phyloP scores from a whole-genome alignment of 2,888 invertebrate genomes.

The Argyresthia albistria region DNA sequence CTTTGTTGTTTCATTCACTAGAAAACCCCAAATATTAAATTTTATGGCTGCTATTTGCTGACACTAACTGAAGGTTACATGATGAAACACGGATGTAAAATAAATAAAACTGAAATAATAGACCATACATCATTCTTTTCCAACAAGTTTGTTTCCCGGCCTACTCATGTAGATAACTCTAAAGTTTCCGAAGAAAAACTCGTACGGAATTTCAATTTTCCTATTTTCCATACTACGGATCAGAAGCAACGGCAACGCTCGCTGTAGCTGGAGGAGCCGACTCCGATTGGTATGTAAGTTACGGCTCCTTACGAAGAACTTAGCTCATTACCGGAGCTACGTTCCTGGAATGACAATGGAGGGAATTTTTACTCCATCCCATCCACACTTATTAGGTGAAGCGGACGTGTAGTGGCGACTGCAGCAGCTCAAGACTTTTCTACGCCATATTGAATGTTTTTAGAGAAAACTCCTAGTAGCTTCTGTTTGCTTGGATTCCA shows the following conservation, averaged over 20 bases:
- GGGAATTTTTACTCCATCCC: conserved; percentile 54
- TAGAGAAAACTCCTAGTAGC: not conserved
- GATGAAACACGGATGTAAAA: too few relatives aligned
- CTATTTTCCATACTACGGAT: conserved; percentile 17
- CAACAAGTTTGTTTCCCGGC: not conserved
- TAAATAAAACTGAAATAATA: too few relatives aligned
- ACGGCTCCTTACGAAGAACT: conserved; percentile 65
- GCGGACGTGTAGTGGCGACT: conserved; percentile 39
- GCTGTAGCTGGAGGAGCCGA: conserved; percentile 20
- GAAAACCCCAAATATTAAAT: too few relatives aligned
- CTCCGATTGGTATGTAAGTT: conserved; percentile 67
- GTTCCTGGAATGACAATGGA: conserved; percentile 59
- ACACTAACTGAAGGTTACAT: too few relatives aligned
- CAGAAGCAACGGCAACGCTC: conserved; percentile 43
- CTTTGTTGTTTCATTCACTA: too few relatives aligned
- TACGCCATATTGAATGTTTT: conserved; percentile 38
- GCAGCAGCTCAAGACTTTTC: conserved; percentile 7
- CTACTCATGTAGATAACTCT: not conserved
- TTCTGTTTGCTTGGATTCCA: not conserved
- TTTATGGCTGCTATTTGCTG: too few relatives aligned
- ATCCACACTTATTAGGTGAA: conserved; percentile 35
- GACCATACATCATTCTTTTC: too few relatives aligned
- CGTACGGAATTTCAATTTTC: conserved; percentile 6
- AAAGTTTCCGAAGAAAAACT: conserved; percentile 2
- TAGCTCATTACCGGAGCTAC: conserved; percentile 66